A percentile compares a stretch with the other conserved stretches of the same genome.
phyloP scores from a whole-genome alignment of 2,797 vertebrate genomes.

The Mareca penelope region DNA sequence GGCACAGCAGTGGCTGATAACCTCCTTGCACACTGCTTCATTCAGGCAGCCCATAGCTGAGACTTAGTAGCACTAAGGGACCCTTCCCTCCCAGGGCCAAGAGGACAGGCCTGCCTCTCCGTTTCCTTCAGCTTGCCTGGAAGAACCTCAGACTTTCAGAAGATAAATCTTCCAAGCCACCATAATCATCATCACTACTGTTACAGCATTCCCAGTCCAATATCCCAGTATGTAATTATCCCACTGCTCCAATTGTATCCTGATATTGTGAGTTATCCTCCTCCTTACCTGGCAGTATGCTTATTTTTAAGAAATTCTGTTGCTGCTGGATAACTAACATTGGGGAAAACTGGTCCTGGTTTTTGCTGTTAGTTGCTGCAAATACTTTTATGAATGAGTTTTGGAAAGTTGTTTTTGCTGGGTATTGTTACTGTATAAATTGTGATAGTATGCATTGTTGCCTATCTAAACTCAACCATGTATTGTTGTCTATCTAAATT shows the following conservation, averaged over 20 bases:
- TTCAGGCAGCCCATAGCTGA: background rate
- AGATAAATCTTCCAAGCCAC: background rate
- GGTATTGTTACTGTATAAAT: background rate
- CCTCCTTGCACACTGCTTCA: background rate
- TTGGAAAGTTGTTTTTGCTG: background rate
- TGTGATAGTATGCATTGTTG: background rate
- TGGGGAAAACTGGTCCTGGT: background rate
- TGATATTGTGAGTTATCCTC: background rate
- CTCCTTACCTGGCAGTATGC: background rate
- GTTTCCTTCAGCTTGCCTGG: background rate
- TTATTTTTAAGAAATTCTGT: background rate
- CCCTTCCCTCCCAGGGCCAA: background rate
- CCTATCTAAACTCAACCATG: background rate
- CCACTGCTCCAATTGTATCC: background rate
- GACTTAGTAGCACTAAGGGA: background rate
- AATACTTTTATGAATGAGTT: background rate
- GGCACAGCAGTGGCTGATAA: background rate
- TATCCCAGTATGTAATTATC: background rate
- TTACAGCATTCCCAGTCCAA: background rate
- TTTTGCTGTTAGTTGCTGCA: background rate
- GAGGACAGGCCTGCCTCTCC: background rate
- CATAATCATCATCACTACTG: background rate
- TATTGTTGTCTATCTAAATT: background rate
- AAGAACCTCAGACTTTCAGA: background rate
- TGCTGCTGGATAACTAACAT: background rate